A percentile compares a stretch with the other conserved stretches of the same genome.
phyloP scores from a whole-genome alignment of 2,888 invertebrate genomes.

The Lapara coniferarum region DNA sequence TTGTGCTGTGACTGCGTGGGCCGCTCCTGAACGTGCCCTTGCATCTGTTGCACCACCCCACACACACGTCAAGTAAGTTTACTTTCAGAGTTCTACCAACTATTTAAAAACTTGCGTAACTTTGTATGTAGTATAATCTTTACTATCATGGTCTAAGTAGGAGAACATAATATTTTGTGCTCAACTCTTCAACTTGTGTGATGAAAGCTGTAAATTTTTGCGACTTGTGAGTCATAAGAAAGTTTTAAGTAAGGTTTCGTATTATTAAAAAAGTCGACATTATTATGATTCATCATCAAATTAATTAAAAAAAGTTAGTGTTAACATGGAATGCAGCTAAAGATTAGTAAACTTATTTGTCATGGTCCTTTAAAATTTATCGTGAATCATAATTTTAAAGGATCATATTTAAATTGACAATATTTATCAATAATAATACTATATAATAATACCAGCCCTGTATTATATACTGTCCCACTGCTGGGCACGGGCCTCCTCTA shows the following conservation, averaged over 20 bases:
- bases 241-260: too few species aligned
- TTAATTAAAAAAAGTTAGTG: too few species aligned
- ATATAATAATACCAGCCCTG: too few species aligned
- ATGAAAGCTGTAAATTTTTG: constrained; percentile 17
- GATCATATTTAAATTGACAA: too few species aligned
- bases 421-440: too few species aligned
- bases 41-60: constrained; percentile 58
- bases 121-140: not conserved
- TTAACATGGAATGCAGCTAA: too few species aligned
- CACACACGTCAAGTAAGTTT: constrained; percentile 75
- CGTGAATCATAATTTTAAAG: too few species aligned
- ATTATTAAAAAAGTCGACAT: too few species aligned
- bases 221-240: not conserved
- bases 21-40: constrained; percentile 48
- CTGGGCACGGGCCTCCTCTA: too few species aligned
- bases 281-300: too few species aligned
- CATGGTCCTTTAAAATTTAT: too few species aligned
- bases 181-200: not conserved
- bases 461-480: too few species aligned
- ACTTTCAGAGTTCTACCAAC: constrained; percentile 5
- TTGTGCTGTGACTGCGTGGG: constrained; percentile 44
- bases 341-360: not conserved
- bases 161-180: not conserved
- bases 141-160: not conserved
- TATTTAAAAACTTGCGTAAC: not conserved